Percentiles rank a stretch among this genome's conserved stretches.
phyloP scores from a whole-genome alignment of 2,113 vertebrate genomes.

The Emydocephalus ijimae region DNA sequence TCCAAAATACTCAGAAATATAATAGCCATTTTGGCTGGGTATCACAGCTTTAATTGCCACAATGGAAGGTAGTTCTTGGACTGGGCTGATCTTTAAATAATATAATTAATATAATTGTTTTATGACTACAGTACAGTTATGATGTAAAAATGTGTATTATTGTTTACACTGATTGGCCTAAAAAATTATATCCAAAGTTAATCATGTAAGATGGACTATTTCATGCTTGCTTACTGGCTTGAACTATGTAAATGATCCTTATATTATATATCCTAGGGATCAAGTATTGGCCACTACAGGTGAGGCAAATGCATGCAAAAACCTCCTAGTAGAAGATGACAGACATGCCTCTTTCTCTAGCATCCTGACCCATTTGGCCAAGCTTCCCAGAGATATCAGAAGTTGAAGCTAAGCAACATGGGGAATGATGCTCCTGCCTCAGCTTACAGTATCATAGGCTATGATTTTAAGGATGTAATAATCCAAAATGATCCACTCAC shows the following conservation, averaged over 20 bases:
- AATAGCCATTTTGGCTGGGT: background rate
- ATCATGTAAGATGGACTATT: background rate
- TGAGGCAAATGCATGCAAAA: background rate
- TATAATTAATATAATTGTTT: background rate
- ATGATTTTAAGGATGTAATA: background rate
- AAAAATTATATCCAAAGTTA: background rate
- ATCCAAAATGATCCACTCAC: conserved; percentile 49
- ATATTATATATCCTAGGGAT: background rate
- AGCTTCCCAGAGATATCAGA: background rate
- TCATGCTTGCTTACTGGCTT: background rate
- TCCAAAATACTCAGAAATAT: background rate
- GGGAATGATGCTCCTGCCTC: background rate
- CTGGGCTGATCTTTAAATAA: background rate
- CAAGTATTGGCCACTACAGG: background rate
- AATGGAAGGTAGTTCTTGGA: background rate
- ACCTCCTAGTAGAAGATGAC: background rate
- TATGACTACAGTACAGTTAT: background rate
- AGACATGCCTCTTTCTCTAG: background rate
- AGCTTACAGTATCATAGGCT: background rate
- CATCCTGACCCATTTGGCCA: background rate
- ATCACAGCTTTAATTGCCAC: background rate
- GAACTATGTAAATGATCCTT: background rate
- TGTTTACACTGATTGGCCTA: background rate
- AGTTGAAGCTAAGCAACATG: background rate
- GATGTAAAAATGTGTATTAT: background rate